Evolutionary conservation across 2,797 vertebrate genomes (phyloP).

Genomic region (Spatula versicolor): DNA sequence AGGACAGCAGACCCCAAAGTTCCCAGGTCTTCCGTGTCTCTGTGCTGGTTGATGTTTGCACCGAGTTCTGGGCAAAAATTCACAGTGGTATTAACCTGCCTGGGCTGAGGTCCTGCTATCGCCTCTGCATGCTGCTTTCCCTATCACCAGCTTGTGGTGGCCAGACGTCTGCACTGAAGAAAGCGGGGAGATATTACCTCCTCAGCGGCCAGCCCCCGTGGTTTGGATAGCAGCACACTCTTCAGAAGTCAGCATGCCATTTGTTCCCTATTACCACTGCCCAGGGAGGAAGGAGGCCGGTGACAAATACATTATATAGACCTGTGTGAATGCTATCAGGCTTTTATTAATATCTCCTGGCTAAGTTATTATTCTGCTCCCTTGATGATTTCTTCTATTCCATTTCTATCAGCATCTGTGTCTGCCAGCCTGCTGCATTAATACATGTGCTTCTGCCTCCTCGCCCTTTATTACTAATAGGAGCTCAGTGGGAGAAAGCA

Average conservation of each 20-base stretch:
- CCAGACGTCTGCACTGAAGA: neutral
- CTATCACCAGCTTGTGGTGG: accelerated
- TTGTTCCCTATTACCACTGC: neutral
- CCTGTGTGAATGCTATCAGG: neutral
- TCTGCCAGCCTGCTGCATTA: conserved; percentile 6
- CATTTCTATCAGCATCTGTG: neutral
- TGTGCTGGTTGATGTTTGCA: neutral
- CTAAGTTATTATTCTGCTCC: conserved; percentile 24
- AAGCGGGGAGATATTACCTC: neutral
- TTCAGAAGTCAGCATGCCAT: neutral
- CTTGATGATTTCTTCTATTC: neutral
- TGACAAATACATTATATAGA: neutral
- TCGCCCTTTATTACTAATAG: neutral
- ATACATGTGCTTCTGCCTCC: neutral
- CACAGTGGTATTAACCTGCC: accelerated
- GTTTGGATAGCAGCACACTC: neutral
- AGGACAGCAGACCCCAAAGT: neutral
- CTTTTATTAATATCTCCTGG: neutral
- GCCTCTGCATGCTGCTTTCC: accelerated
- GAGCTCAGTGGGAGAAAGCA: neutral
- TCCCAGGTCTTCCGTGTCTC: neutral
- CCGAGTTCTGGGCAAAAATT: neutral
- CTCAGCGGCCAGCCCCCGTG: neutral
- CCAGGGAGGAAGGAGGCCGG: neutral
- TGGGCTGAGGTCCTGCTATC: neutral